These are phyloP conservation scores for Carapus acus DNA, from an alignment of 2,797 vertebrate genomes.

Conservation along the genomic window DNA sequence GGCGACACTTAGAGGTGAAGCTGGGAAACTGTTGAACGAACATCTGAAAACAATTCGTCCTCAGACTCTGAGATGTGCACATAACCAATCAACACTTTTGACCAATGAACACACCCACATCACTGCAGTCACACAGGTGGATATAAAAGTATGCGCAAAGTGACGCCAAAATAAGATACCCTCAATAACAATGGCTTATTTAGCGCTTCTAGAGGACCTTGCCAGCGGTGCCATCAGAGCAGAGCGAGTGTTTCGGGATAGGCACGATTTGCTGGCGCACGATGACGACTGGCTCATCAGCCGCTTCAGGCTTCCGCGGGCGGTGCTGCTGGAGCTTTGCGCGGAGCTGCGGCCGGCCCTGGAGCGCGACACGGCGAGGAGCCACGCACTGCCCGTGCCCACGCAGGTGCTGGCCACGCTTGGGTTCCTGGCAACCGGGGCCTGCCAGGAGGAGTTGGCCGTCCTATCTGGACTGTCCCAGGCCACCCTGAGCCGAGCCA, in stretches of 20 bases:
- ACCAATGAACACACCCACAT: no score
- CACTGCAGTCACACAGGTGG: no score
- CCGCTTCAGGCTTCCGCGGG: neutral
- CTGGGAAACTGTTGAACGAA: no score
- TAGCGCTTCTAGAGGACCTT: no score
- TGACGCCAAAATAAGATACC: no score
- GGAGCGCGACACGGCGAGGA: neutral
- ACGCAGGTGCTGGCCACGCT: neutral
- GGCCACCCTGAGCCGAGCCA: neutral
- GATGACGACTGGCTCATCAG: neutral
- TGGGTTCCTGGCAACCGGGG: neutral
- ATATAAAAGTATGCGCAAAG: no score
- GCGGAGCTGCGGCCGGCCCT: neutral
- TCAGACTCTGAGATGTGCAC: no score
- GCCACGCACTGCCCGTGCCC: neutral
- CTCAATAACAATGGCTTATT: no score
- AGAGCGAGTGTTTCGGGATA: neutral
- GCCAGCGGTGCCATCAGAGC: no score
- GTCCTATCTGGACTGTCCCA: neutral
- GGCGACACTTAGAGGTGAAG: no score
- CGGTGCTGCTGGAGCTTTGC: neutral
- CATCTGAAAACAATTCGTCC: no score
- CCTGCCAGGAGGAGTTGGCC: neutral
- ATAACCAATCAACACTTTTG: no score
- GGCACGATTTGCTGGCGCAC: neutral